Conservation (phyloP, 2,888 invertebrate species). For the Drosophila colorata region DNA sequence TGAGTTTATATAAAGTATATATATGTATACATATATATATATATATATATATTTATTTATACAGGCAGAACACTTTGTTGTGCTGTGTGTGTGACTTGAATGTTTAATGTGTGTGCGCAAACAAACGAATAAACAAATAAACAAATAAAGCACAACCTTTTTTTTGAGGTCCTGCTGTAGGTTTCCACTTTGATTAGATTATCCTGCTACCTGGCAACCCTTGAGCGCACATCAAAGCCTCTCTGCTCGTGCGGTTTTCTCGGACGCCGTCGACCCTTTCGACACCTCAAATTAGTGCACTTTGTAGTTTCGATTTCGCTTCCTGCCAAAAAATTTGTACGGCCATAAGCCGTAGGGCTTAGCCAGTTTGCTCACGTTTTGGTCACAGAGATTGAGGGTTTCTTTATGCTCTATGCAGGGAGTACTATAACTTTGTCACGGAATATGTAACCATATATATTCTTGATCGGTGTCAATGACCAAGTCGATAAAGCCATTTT, state of each 20-base stretch:
- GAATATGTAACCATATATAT: background rate
- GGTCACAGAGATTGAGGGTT: slow-evolving; percentile 21
- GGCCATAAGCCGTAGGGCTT: slow-evolving; percentile 37
- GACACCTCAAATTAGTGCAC: slow-evolving; percentile 77
- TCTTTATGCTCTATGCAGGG: slow-evolving; percentile 16
- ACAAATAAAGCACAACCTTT: slow-evolving; percentile 61
- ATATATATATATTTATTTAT: slow-evolving; percentile 7
- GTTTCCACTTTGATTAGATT: slow-evolving; percentile 69
- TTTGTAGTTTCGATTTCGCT: slow-evolving; percentile 72
- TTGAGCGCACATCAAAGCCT: slow-evolving; percentile 72
- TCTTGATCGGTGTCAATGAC: no score
- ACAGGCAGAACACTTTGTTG: slow-evolving; percentile 4
- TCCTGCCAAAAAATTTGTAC: slow-evolving; percentile 21
- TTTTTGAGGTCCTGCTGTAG: slow-evolving; percentile 52
- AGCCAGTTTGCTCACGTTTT: slow-evolving; percentile 67
- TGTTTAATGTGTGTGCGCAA: slow-evolving; percentile 41
- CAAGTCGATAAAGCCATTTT: no score
- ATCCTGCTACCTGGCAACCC: slow-evolving; percentile 66
- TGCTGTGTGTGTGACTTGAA: slow-evolving; percentile 49
- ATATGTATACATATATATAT: slow-evolving; percentile 12
- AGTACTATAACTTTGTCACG: background rate
- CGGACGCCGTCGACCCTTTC: slow-evolving; percentile 39
- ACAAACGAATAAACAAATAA: slow-evolving; percentile 45
- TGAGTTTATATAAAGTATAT: slow-evolving; percentile 35
- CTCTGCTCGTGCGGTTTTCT: slow-evolving; percentile 40